A percentile compares a stretch with the other conserved stretches of the same genome.
phyloP scores from a whole-genome alignment of 1,140 invertebrate genomes.

The Ditylenchus dipsaci region DNA sequence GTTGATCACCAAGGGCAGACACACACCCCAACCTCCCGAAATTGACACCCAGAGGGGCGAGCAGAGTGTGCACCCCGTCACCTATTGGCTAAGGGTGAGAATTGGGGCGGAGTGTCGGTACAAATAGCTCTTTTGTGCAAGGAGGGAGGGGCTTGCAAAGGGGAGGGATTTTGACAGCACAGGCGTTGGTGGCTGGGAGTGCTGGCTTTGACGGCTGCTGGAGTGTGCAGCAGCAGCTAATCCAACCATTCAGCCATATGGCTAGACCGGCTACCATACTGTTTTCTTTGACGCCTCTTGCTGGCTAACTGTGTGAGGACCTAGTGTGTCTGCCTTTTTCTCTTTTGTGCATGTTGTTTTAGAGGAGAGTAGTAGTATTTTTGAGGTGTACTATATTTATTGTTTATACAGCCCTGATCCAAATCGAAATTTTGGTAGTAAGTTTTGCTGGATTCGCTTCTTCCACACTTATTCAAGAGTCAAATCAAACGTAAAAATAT shows the following conservation, averaged over 20 bases:
- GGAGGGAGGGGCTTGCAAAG: neutral
- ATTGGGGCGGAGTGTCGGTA: neutral
- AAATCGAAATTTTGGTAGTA: too few species aligned
- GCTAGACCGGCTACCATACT: neutral
- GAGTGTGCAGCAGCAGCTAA: neutral
- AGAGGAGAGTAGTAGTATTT: too few species aligned
- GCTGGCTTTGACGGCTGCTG: neutral
- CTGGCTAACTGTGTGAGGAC: neutral
- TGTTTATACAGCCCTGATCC: too few species aligned
- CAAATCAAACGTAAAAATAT: too few species aligned
- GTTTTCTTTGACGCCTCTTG: neutral
- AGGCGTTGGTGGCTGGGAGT: neutral
- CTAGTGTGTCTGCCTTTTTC: too few species aligned
- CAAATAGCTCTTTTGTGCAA: neutral
- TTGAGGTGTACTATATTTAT: too few species aligned
- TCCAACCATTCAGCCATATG: conserved; percentile 1
- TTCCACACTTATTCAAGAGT: too few species aligned
- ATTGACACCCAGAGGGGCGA: neutral
- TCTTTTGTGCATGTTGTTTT: too few species aligned
- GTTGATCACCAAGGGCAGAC: too few species aligned
- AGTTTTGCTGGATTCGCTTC: too few species aligned
- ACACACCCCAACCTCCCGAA: too few species aligned
- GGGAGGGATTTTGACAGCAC: neutral
- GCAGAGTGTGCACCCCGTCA: neutral
- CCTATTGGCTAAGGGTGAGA: neutral